These are phyloP conservation scores for Cydia splendana DNA, from an alignment of 1,140 invertebrate species.

Conservation along the genomic window DNA sequence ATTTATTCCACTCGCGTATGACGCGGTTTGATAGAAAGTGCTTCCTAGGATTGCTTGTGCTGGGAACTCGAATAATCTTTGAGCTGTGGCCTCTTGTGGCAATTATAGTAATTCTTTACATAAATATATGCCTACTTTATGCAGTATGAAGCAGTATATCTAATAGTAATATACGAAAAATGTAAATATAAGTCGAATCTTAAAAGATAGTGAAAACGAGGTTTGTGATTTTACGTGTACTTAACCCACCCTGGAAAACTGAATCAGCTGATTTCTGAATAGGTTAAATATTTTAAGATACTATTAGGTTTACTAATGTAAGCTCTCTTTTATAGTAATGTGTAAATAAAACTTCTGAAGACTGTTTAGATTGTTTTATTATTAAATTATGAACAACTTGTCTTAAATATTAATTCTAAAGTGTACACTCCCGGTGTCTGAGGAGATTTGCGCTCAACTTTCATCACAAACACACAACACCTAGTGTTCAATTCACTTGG, in stretches of 20 bases:
- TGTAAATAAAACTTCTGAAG: conserved; percentile 69
- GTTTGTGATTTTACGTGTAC: conserved; percentile 63
- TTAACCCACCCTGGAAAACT: conserved; percentile 64
- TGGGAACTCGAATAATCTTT: no score
- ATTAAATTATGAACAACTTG: conserved; percentile 58
- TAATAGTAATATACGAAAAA: neutral
- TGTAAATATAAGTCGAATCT: conserved; percentile 23
- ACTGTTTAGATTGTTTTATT: conserved; percentile 62
- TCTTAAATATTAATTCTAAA: conserved; percentile 31
- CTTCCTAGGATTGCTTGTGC: no score
- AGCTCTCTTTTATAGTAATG: conserved; percentile 47
- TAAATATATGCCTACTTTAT: conserved; percentile 34
- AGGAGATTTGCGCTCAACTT: conserved; percentile 6
- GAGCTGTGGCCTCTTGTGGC: no score
- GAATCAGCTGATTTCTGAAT: conserved; percentile 49
- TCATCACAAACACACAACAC: conserved; percentile 38
- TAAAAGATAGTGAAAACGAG: conserved; percentile 40
- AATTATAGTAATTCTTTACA: no score
- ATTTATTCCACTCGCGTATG: no score
- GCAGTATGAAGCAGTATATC: conserved; percentile 36
- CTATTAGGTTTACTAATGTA: conserved; percentile 44
- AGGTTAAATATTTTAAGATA: conserved; percentile 37
- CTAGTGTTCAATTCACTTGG: conserved; percentile 59
- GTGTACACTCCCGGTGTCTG: neutral
- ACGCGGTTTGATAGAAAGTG: no score